A percentile compares a stretch with the other conserved stretches of the same genome.
These are phyloP conservation scores for Hoplostethus atlanticus DNA, from an alignment of 2,797 vertebrate genomes.

Conservation along the genomic window DNA sequence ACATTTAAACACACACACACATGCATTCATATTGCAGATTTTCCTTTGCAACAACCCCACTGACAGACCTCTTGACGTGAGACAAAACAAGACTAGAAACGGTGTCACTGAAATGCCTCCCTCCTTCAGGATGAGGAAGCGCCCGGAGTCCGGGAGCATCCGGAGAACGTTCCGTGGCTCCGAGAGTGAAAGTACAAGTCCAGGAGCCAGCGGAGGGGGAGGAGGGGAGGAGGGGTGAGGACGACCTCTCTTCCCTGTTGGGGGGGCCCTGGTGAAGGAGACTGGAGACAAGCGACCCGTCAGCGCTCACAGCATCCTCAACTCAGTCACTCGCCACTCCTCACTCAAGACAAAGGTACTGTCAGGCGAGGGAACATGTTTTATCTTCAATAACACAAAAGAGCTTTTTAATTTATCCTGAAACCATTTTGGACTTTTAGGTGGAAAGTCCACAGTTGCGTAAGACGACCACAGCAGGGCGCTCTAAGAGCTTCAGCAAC, in stretches of 20 bases:
- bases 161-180: constrained; percentile 91
- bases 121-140: constrained; percentile 92
- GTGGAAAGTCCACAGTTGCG: constrained; percentile 95
- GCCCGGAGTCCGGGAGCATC: constrained; percentile 92
- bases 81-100: neutral
- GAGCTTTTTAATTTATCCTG: neutral
- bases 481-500: constrained; percentile 99
- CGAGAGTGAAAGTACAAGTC: constrained; percentile 85
- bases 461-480: constrained; percentile 90
- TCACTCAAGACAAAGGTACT: constrained; percentile 92
- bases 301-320: constrained; percentile 94
- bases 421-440: constrained; percentile 40
- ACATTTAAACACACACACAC: neutral
- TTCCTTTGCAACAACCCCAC: neutral
- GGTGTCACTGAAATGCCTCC: constrained; percentile 5
- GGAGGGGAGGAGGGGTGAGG: constrained; percentile 76
- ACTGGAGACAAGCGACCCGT: constrained; percentile 92
- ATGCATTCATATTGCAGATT: neutral
- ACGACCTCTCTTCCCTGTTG: constrained; percentile 88
- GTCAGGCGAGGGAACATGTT: neutral
- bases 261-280: constrained; percentile 90
- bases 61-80: neutral
- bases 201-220: constrained; percentile 77
- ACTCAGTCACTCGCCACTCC: constrained; percentile 96
- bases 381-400: neutral